A percentile compares a stretch with the other conserved stretches of the same genome.
Conservation (phyloP, 2,113 vertebrate species). For the Mugil cephalus region DNA sequence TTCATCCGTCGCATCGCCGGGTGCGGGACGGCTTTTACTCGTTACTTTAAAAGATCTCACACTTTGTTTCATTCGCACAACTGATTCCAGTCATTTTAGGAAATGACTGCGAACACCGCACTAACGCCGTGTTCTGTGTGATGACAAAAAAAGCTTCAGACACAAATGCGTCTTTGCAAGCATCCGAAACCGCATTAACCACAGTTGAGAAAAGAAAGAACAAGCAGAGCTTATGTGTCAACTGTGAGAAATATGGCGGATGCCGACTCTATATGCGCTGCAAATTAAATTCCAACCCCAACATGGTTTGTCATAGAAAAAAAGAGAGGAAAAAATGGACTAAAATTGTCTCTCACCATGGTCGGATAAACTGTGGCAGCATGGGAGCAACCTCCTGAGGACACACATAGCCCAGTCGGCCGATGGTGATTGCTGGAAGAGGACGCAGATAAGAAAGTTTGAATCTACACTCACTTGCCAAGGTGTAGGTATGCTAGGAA, state of each 20-base stretch:
- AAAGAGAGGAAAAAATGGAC: too few species aligned
- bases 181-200: too few species aligned
- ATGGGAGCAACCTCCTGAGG: slow-evolving; percentile 95
- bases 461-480: too few species aligned
- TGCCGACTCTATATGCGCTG: neutral
- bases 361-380: slow-evolving; percentile 95
- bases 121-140: slow-evolving; percentile 3
- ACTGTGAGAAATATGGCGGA: too few species aligned
- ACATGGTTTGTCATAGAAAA: too few species aligned
- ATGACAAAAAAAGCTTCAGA: neutral
- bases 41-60: neutral
- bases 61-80: neutral
- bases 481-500: too few species aligned
- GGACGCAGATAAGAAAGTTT: slow-evolving; percentile 7
- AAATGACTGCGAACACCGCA: neutral
- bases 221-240: too few species aligned
- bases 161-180: neutral
- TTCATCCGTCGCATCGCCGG: too few species aligned
- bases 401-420: slow-evolving; percentile 94
- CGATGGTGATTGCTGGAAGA: slow-evolving; percentile 92
- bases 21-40: too few species aligned
- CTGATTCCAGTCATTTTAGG: neutral
- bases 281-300: too few species aligned
- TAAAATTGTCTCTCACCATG: slow-evolving; percentile 92
- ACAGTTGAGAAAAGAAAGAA: too few species aligned